Base-by-base conservation (phyloP, 2,113 vertebrate species). In the Corythoichthys haematopterus region DNA sequence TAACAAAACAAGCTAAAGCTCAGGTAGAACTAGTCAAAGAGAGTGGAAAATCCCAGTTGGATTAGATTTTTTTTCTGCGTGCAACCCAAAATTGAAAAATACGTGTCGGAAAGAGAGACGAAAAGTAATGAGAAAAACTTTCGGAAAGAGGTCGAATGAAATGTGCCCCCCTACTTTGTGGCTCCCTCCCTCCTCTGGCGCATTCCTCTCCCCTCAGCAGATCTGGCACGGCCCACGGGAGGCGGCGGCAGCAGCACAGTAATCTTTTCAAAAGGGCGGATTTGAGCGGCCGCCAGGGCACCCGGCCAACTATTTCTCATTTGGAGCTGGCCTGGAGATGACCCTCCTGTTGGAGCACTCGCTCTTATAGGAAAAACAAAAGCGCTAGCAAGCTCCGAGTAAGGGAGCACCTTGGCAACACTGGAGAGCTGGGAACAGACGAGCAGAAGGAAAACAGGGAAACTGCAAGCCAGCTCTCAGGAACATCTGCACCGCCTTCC, bases 201-300 rank as follows among this genome's bases (percentile, higher is more conserved):
- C 87, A 90, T 88, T 88, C 84, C 88, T 85, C 85, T 86, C 80
- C 84, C 78, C 83, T 87, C 90, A 84, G 80, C 87, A 88, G 86
- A 89, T 87, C 81, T 88, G 89, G 87, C 89, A 81, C 81, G 76
- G 82, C 84, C 85, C 80, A 86, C 84, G 80, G 87, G 89, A 86
- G 88, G 89, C 80, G 84, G 88, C 82, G 69, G 90, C 86, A 68
- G 74, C 87, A 88, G 85, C 88, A 91, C 86, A 91, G 90, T 91
- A 90, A 90, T 91, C 89, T 88, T 88, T 88, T 90, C 83, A 88
- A 90, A 90, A 90, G 88, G 86, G 89, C 73, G 89, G 87, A 90
- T 90, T 89, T 92, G 91, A 88, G 85, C 65, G 71, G 78, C 85
- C 75, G 89, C 91, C 89, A 91, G 84, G 85, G 84, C 89, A 87